These are phyloP conservation scores for Uropsilus gracilis DNA, from an alignment of 2,113 vertebrate genomes.

Conservation along the genomic window DNA sequence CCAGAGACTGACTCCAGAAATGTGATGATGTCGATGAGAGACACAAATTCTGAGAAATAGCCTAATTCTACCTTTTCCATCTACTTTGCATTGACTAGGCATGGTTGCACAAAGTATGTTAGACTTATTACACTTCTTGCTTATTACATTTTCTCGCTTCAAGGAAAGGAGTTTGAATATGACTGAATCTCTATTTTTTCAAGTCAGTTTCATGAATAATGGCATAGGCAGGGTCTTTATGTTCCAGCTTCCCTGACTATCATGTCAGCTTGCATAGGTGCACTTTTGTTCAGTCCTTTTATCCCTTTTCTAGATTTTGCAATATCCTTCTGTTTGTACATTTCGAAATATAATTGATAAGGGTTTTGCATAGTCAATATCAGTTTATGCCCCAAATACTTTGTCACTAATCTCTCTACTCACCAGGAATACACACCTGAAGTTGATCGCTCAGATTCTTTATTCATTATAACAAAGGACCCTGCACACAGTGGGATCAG, in stretches of 20 bases:
- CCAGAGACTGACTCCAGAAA: background rate
- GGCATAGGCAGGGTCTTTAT: background rate
- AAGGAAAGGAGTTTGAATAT: background rate
- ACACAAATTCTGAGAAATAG: background rate
- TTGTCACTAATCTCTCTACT: background rate
- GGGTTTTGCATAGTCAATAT: background rate
- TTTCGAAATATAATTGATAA: background rate
- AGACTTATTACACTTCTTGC: background rate
- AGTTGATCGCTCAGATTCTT: too few relatives aligned
- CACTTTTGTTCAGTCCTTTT: background rate
- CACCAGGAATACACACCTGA: background rate
- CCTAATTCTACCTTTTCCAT: background rate
- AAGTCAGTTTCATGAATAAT: background rate
- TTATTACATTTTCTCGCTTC: background rate
- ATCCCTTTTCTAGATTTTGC: background rate
- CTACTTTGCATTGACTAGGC: background rate
- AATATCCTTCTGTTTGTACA: background rate
- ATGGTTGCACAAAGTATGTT: background rate
- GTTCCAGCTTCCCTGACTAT: background rate
- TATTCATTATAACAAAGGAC: background rate
- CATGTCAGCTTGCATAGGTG: background rate
- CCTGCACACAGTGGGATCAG: fast-evolving
- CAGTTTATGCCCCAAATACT: background rate
- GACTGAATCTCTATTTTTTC: background rate
- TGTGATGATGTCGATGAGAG: background rate